Evolutionary conservation across 2,888 invertebrate species (phyloP).

Genomic region (Drosophila paramelanica): DNA sequence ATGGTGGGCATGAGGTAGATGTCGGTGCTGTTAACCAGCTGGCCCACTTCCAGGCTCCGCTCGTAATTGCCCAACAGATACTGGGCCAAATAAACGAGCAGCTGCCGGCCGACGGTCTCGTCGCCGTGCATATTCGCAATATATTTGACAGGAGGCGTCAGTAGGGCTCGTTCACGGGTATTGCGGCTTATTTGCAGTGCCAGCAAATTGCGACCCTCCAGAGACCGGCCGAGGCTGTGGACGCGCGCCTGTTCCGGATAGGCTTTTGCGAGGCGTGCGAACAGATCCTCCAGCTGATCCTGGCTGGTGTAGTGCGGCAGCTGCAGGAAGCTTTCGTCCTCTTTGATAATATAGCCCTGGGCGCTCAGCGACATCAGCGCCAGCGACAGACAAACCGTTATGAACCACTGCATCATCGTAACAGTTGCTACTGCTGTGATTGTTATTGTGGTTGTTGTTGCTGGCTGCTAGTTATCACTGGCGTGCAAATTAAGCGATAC

Average conservation of each 20-base stretch:
- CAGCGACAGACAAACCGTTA: slow-evolving; percentile 22
- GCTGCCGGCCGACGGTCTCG: slow-evolving; percentile 94
- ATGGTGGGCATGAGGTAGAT: slow-evolving; percentile 98
- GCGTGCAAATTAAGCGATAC: slow-evolving; percentile 60
- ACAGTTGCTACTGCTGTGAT: slow-evolving; percentile 22
- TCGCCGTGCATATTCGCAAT: slow-evolving; percentile 99
- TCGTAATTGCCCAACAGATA: slow-evolving; percentile 93
- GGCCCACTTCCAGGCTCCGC: slow-evolving; percentile 89
- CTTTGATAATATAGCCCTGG: slow-evolving; percentile 75
- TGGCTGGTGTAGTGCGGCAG: slow-evolving; percentile 89
- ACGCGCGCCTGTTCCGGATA: slow-evolving; percentile 90
- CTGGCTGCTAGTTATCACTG: slow-evolving; percentile 67
- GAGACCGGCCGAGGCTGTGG: slow-evolving; percentile 93
- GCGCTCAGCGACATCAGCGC: slow-evolving; percentile 24
- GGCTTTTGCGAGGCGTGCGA: slow-evolving; percentile 87
- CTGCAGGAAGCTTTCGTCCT: slow-evolving; percentile 87
- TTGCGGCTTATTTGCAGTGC: slow-evolving; percentile 90
- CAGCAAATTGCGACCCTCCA: slow-evolving; percentile 92
- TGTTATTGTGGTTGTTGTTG: slow-evolving; percentile 28
- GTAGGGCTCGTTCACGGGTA: slow-evolving; percentile 86
- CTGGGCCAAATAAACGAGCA: slow-evolving; percentile 93
- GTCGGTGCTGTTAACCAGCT: slow-evolving; percentile 93
- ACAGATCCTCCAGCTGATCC: slow-evolving; percentile 88
- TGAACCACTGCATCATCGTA: slow-evolving; percentile 35
- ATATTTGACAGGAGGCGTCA: slow-evolving; percentile 95